phyloP scores from a whole-genome alignment of 2,888 invertebrate species.

The Adelognathus sp. region DNA sequence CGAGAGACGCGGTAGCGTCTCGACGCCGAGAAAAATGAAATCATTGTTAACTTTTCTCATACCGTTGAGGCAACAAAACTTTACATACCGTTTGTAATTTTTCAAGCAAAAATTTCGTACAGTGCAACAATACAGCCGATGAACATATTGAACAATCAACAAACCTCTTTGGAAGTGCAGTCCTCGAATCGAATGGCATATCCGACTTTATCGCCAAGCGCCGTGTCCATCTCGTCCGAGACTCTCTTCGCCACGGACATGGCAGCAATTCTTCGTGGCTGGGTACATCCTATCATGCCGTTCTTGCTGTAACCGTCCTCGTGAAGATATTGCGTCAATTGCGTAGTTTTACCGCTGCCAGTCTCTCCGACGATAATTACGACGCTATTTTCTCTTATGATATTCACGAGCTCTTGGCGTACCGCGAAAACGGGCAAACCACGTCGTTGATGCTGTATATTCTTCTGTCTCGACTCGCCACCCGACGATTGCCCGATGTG shows the following conservation, averaged over 20 bases:
- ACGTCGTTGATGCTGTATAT: slow-evolving; percentile 93
- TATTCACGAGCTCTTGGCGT: slow-evolving; percentile 94
- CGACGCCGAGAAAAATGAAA: too few relatives aligned
- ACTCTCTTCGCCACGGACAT: slow-evolving; percentile 99
- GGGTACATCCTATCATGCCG: slow-evolving; percentile 99
- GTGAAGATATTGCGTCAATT: slow-evolving; percentile 97
- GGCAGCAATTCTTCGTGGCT: slow-evolving; percentile 97
- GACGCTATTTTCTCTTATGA: slow-evolving; percentile 95
- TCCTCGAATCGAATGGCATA: slow-evolving; percentile 99
- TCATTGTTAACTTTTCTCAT: too few relatives aligned
- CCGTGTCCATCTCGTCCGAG: slow-evolving; percentile 97
- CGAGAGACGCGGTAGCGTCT: too few relatives aligned
- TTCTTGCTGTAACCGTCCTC: slow-evolving; percentile 97
- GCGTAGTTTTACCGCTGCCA: slow-evolving; percentile 98
- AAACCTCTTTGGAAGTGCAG: slow-evolving; percentile 91
- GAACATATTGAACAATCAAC: not conserved
- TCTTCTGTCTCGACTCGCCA: slow-evolving; percentile 90
- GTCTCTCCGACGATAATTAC: slow-evolving; percentile 98
- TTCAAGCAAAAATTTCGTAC: too few relatives aligned
- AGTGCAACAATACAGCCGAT: too few relatives aligned
- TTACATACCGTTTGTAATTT: too few relatives aligned
- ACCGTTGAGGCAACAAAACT: too few relatives aligned
- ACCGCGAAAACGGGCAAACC: slow-evolving; percentile 98
- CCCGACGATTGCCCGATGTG: slow-evolving; percentile 89
- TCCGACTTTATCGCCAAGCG: slow-evolving; percentile 95